Conservation (phyloP, 1,140 invertebrate genomes). For the Hycleus cichorii region DNA sequence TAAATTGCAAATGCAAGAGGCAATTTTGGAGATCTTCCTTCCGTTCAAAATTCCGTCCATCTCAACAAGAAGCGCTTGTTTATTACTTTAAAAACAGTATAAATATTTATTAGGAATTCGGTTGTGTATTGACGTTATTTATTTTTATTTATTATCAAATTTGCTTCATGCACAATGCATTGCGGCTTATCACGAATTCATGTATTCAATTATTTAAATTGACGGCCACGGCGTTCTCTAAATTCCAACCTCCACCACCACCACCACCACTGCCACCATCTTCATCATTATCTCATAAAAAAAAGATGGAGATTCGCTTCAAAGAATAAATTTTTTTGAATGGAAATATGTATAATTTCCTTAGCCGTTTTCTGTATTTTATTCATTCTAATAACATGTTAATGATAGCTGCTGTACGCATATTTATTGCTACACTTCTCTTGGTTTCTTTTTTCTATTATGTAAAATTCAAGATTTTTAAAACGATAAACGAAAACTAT, state of each 20-base stretch:
- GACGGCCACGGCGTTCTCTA: conserved; percentile 22
- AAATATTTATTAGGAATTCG: conserved; percentile 39
- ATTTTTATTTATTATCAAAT: conserved; percentile 43
- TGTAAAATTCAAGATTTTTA: not conserved
- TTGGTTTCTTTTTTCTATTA: not conserved
- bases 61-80: conserved; percentile 24
- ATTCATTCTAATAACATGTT: conserved; percentile 25
- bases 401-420: conserved; percentile 14
- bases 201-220: conserved; percentile 43
- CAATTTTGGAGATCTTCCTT: conserved; percentile 12
- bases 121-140: conserved; percentile 37
- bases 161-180: conserved; percentile 41
- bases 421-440: conserved; percentile 14
- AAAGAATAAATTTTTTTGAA: conserved; percentile 30
- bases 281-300: conserved; percentile 17
- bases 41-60: conserved; percentile 7
- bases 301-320: conserved; percentile 33
- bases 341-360: conserved; percentile 28
- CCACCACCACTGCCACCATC: conserved; percentile 8
- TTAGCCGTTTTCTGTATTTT: conserved; percentile 21
- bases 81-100: conserved; percentile 32
- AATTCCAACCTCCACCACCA: conserved; percentile 1
- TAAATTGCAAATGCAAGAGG: conserved; percentile 23
- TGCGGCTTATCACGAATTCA: conserved; percentile 40
- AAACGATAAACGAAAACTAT: too few relatives aligned